These are phyloP conservation scores for Coilia nasus DNA, from an alignment of 2,797 vertebrate genomes.

Conservation along the genomic window DNA sequence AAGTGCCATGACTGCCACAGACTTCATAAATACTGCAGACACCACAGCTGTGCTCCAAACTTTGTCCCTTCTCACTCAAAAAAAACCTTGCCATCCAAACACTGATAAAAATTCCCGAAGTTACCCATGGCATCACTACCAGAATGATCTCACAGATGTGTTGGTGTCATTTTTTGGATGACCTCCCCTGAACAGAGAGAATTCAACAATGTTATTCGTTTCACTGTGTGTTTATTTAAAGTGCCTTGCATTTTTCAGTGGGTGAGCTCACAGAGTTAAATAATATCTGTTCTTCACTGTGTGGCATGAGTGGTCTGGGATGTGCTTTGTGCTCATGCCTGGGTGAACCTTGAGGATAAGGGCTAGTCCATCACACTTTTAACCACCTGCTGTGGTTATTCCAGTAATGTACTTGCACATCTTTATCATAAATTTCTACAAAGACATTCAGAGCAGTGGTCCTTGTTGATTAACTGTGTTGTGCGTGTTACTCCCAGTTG, in stretches of 20 bases:
- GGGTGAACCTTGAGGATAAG: not conserved
- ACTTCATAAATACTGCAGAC: not conserved
- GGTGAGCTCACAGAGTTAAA: not conserved
- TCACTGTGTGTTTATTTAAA: not conserved
- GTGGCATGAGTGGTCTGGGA: not conserved
- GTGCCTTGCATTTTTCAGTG: not conserved
- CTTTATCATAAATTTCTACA: not conserved
- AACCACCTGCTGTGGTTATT: not conserved
- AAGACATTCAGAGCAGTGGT: not conserved
- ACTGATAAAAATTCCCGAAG: constrained; percentile 1
- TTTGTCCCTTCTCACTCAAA: not conserved
- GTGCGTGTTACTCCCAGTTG: not conserved
- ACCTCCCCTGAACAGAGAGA: not conserved
- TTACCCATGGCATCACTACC: not conserved
- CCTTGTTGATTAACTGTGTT: not conserved
- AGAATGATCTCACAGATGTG: not conserved
- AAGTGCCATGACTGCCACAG: not conserved
- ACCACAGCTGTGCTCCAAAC: not conserved
- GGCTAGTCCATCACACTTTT: not conserved
- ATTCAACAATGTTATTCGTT: not conserved
- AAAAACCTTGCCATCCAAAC: not conserved
- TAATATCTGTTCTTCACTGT: not conserved
- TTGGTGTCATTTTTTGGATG: not conserved
- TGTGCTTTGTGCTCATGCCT: not conserved
- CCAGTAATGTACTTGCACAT: not conserved